Evolutionary conservation across 1,140 invertebrate species (phyloP).

Genomic region (Mya arenaria): DNA sequence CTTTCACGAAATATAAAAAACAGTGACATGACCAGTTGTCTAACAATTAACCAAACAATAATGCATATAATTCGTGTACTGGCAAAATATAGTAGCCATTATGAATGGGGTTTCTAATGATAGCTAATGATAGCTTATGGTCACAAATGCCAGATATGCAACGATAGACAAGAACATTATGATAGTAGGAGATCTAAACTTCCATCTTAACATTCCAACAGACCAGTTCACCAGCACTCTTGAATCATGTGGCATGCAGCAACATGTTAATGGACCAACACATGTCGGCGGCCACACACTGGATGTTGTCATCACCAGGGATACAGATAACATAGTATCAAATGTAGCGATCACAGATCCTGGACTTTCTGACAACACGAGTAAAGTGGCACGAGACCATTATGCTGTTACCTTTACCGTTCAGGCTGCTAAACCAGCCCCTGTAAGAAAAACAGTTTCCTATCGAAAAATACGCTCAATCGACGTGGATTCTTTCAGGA

Average conservation of each 20-base stretch:
- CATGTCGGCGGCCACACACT: slow-evolving; percentile 30
- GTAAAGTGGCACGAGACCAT: slow-evolving; percentile 11
- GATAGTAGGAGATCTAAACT: neutral
- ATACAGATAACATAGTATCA: slow-evolving; percentile 17
- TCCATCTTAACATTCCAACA: slow-evolving; percentile 3
- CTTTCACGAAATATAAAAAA: no score
- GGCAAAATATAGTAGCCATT: no score
- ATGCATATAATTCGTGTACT: no score
- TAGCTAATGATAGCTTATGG: no score
- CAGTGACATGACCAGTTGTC: no score
- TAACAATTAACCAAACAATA: no score
- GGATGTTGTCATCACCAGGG: slow-evolving; percentile 45
- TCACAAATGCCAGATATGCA: neutral
- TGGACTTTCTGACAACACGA: neutral
- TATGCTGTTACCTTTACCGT: slow-evolving; percentile 16
- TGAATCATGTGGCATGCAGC: slow-evolving; percentile 25
- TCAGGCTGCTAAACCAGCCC: neutral
- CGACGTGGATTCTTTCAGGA: slow-evolving; percentile 7
- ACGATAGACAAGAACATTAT: neutral
- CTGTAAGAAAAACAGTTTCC: slow-evolving; percentile 23
- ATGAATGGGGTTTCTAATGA: no score
- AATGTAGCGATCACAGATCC: neutral
- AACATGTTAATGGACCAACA: slow-evolving; percentile 29
- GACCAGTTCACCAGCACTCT: neutral
- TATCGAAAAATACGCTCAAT: slow-evolving; percentile 24